Conservation (phyloP, 1,140 invertebrate genomes). For the Musca vetustissima region DNA sequence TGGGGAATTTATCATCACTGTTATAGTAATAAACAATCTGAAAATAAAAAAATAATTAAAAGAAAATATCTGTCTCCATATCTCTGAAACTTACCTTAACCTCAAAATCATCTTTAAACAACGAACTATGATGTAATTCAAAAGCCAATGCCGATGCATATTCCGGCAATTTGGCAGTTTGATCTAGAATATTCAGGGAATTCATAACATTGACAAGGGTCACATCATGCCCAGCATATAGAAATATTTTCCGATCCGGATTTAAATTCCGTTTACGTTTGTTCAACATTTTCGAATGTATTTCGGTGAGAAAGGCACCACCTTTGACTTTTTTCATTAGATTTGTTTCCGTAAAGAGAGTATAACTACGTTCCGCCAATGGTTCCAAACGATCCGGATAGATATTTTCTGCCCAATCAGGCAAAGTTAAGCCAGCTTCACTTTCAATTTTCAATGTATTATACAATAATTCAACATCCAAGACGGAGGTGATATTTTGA, state of each 20-base stretch:
- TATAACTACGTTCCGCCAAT: constrained; percentile 69
- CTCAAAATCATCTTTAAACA: constrained; percentile 54
- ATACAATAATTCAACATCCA: constrained; percentile 73
- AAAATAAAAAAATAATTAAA: constrained; percentile 20
- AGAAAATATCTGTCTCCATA: no score
- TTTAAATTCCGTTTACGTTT: constrained; percentile 46
- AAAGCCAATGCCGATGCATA: constrained; percentile 70
- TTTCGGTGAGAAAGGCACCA: constrained; percentile 62
- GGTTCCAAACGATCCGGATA: constrained; percentile 69
- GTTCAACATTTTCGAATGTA: constrained; percentile 55
- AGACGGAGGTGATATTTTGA: constrained; percentile 62
- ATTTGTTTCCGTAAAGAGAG: constrained; percentile 69
- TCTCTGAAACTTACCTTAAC: constrained; percentile 54
- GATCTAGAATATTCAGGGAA: constrained; percentile 65
- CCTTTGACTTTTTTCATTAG: constrained; percentile 73
- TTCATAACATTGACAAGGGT: constrained; percentile 71
- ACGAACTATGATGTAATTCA: constrained; percentile 62
- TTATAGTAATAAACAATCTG: constrained; percentile 53
- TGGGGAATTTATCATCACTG: constrained; percentile 54
- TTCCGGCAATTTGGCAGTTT: constrained; percentile 64
- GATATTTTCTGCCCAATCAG: constrained; percentile 70
- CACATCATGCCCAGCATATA: constrained; percentile 75
- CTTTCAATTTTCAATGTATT: constrained; percentile 73
- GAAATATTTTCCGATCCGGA: constrained; percentile 58
- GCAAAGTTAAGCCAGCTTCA: constrained; percentile 66